Evolutionary conservation across 2,797 vertebrate species (phyloP), one percentile per base, ranked within the genome.

Genomic region (Brachymystax lenok): DNA sequence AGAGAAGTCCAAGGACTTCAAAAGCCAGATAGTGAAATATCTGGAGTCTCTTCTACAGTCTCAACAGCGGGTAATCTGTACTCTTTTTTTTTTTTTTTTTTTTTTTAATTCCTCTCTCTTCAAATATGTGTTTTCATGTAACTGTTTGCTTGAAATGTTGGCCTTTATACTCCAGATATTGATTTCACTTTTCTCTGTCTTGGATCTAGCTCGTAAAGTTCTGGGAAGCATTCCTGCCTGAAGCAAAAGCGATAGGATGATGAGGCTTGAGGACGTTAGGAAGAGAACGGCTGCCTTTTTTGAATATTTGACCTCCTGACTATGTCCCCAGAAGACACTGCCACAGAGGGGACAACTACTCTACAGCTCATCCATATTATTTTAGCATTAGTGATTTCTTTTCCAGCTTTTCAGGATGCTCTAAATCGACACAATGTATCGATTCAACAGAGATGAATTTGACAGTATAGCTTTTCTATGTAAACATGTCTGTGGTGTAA

Each of bases 181-280:
- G 1, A 76, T 77, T 46, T 75, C 67, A 4, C 81, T 67, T 6
- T 79, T 79, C 63, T 81, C 7, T 19, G 33, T 70, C 79, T 85
- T 50, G 85, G 2, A 88, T 83, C 2, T 92, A 99, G 97, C 94
- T 98, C 67, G 95, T 97, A 81, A 99, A 97, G 90, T 98, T 97
- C 82, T 99, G 98, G 98, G 98, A 99, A 89, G 96, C 97, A 0
- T 99, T 99, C 92, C 93, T 99, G 70, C 98, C 98, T 0, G 97
- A 99, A 89, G 98, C 97, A 1, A 98, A 98, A 91, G 97, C 97
- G 40, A 98, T 98, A 90, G 98, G 96, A 77, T 99, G 96, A 96
- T 73, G 24, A 88, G 87, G 90, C 83, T 76, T 72, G 78, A 91
- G 84, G 79, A 84, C 77, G 80, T 81, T 3, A 80, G 78, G 78